Evolutionary conservation across 2,888 invertebrate species (phyloP), one percentile per base, ranked within the genome.

Genomic region (Himalopsyche anomala): DNA sequence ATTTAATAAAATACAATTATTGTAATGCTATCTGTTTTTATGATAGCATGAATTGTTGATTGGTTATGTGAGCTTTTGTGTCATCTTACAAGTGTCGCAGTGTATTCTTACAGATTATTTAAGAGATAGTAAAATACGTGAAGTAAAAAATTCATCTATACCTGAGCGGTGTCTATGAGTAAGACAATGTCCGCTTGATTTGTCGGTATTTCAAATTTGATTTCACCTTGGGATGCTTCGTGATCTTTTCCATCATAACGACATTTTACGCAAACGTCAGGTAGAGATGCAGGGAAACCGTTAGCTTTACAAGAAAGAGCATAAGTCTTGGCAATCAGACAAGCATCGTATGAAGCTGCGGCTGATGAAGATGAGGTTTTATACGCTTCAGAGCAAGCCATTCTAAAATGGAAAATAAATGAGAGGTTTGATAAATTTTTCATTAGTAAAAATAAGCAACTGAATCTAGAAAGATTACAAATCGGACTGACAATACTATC

Each of bases 161-260:
- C 92, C 89, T 92, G 89, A 0, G 93, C 91, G 15, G 91, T 91
- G 89, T 98, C 98, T 11, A 98, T 94, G 0, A 96, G 93, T 85
- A 98, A 93, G 0, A 98, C 92, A 85, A 98, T 93, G 90, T 98
- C 98, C 1, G 97, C 98, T 88, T 96, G 94, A 88, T 95, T 96
- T 88, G 93, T 94, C 0, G 96, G 96, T 54, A 94, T 90, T 89
- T 95, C 95, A 0, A 95, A 92, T 83, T 94, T 94, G 90, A 95
- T 96, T 28, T 91, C 92, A 17, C 96, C 95, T 0, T 95, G 95
- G 0, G 96, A 89, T 5, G 92, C 91, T 54, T 62, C 19, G 62
- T 62, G 19, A 8, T 62, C 62, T 9, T 19, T 8, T 62, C 62
- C 62, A 19, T 62, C 62, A 3, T 19, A 2, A 11, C 19, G 11